Evolutionary conservation across 2,888 invertebrate species (phyloP), one percentile per base, ranked within the genome.

Genomic region (Fragum fragum): DNA sequence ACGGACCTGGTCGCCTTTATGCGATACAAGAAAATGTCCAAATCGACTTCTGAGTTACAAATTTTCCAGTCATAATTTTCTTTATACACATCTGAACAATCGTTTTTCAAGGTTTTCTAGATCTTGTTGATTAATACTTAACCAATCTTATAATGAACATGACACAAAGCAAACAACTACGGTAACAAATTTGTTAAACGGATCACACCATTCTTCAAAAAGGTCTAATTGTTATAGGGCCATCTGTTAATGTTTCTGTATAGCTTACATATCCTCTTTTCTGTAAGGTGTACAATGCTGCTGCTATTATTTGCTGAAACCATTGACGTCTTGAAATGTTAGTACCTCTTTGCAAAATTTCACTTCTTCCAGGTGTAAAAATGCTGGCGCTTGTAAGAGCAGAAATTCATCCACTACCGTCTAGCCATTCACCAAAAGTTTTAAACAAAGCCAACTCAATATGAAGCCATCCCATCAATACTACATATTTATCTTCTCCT

Each of bases 111-210:
- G 68, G n/a, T 77, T 32, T 68, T 81, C 28, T 85, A 88, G 88
- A 73, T 89, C 84, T 55, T 78, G 53, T 5, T 87, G 66, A 47
- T 89, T 87, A 28, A 88, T 76, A 14, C 87, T 80, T 11, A 91
- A 66, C 87, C 90, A 88, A 11, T 87, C 14, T 87, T 81, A 82
- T 90, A 90, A 47, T 85, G 73, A 9, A 59, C 28, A n/a, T 79
- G 61, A 32, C 89, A 81, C 55, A 80, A 78, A 21, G 85, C 87
- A 83, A 89, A 87, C 42, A 87, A 85, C 59, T 61, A 88, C 2
- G 83, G 85, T 23, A 86, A 70, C 23, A 89, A 39, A 32, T 83
- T 76, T n/a, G 28, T 39, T 18, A 16, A 18, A 53, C 7, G 14
- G 36, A 14, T 68, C 69, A 73, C 76, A 59, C 78, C 75, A 73